Evolutionary conservation across 2,888 invertebrate genomes (phyloP).

Genomic region (Drosophila greeni): DNA sequence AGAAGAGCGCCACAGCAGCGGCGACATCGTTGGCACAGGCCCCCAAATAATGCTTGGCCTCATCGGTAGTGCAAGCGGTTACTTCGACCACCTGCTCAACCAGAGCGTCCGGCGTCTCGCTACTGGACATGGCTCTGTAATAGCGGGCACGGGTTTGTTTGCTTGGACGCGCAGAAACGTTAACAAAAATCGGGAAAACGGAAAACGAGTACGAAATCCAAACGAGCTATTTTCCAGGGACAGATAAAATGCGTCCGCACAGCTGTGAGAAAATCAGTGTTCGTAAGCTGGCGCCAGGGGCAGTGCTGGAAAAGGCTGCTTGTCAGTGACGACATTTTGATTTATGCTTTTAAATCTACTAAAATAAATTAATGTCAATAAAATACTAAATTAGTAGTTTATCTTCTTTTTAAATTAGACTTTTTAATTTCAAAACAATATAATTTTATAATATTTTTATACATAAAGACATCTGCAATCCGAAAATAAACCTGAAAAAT

Average conservation of each 20-base stretch:
- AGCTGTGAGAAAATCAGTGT: conserved; percentile 26
- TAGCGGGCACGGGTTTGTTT: background rate
- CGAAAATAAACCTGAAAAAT: too few relatives aligned
- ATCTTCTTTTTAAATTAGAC: too few relatives aligned
- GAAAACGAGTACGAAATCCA: conserved; percentile 2
- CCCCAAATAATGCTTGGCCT: conserved; percentile 72
- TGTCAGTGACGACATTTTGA: background rate
- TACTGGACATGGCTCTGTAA: conserved; percentile 49
- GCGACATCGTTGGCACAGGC: conserved; percentile 77
- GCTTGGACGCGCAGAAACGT: conserved; percentile 1
- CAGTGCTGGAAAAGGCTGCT: background rate
- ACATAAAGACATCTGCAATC: too few relatives aligned
- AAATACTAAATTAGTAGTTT: too few relatives aligned
- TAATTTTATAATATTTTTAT: too few relatives aligned
- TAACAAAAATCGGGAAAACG: conserved; percentile 12
- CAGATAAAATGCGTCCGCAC: conserved; percentile 31
- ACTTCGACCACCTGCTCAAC: conserved; percentile 76
- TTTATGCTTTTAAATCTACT: background rate
- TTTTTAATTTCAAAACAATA: too few relatives aligned
- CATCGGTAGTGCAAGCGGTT: conserved; percentile 71
- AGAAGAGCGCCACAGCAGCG: conserved; percentile 75
- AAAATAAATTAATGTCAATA: background rate
- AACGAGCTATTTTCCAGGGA: conserved; percentile 29
- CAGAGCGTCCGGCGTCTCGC: conserved; percentile 56
- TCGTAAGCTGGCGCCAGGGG: conserved; percentile 1